A percentile compares a stretch with the other conserved stretches of the same genome.
Evolutionary conservation across 35 echinoderm and acorn worm species (phyloP).

Genomic region (Strongylocentrotus purpuratus): DNA sequence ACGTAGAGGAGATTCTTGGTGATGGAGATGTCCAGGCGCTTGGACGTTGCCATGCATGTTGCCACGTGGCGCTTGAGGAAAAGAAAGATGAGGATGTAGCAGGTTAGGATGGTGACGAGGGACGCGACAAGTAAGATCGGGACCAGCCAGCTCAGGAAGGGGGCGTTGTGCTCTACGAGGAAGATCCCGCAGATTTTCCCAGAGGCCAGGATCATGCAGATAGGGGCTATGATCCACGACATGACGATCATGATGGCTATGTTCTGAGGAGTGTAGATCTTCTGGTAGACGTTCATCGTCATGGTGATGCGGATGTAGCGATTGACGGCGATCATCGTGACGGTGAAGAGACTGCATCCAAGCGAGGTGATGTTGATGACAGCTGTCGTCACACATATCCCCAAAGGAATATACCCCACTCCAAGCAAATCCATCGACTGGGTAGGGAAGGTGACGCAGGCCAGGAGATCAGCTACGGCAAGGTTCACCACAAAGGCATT

Average conservation of each 20-base stretch:
- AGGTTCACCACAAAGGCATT: constrained; percentile 44
- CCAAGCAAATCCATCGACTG: neutral
- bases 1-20: constrained; percentile 42
- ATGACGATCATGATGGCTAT: neutral
- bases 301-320: constrained; percentile 39
- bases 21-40: constrained; percentile 22
- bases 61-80: constrained; percentile 20
- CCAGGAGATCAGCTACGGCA: constrained; percentile 41
- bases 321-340: neutral
- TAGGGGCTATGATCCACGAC: neutral
- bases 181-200: neutral
- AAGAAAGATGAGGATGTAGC: constrained; percentile 13
- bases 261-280: neutral
- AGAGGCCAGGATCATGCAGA: neutral
- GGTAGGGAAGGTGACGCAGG: neutral
- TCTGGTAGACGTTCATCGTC: neutral
- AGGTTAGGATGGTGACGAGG: constrained; percentile 17
- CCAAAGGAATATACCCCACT: neutral
- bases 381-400: neutral
- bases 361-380: neutral
- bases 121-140: neutral
- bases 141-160: neutral
- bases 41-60: neutral
- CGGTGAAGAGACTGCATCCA: constrained; percentile 43
- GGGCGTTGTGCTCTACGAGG: neutral